phyloP scores from a whole-genome alignment of 2,888 invertebrate genomes.

The Tupiocoris notatus region DNA sequence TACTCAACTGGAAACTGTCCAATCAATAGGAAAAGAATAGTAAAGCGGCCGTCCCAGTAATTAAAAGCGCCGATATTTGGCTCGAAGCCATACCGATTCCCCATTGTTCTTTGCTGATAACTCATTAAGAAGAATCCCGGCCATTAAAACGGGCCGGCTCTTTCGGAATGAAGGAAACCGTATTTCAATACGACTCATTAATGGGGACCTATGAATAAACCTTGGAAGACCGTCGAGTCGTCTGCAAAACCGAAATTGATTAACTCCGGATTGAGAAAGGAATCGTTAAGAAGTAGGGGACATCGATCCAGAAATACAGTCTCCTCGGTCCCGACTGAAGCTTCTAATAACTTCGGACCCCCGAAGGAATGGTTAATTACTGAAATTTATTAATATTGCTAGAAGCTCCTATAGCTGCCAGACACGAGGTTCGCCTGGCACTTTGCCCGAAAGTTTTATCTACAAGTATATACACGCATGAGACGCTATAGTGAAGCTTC shows the following conservation, averaged over 20 bases:
- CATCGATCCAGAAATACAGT: constrained; percentile 30
- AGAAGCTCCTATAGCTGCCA: neutral
- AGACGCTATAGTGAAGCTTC: too few relatives aligned
- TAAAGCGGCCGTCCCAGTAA: neutral
- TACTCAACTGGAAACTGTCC: neutral
- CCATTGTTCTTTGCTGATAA: constrained; percentile 7
- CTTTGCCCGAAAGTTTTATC: neutral
- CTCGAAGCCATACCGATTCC: neutral
- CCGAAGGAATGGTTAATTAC: constrained; percentile 36
- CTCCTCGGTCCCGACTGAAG: neutral
- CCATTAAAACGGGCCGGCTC: constrained; percentile 7
- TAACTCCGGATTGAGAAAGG: neutral
- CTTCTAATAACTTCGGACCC: constrained; percentile 16
- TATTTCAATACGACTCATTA: neutral
- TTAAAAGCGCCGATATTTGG: neutral
- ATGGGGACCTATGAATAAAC: neutral
- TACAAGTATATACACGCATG: neutral
- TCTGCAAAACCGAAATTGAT: neutral
- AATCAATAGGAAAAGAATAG: constrained; percentile 23
- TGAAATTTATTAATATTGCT: constrained; percentile 40
- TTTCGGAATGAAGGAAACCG: neutral
- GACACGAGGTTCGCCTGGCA: neutral
- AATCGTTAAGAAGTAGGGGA: neutral
- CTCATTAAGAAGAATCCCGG: constrained; percentile 12
- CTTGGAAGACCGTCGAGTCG: neutral